Evolutionary conservation across 2,888 invertebrate species (phyloP), one percentile per base, ranked within the genome.

Genomic region (Ennomos quercinarius): DNA sequence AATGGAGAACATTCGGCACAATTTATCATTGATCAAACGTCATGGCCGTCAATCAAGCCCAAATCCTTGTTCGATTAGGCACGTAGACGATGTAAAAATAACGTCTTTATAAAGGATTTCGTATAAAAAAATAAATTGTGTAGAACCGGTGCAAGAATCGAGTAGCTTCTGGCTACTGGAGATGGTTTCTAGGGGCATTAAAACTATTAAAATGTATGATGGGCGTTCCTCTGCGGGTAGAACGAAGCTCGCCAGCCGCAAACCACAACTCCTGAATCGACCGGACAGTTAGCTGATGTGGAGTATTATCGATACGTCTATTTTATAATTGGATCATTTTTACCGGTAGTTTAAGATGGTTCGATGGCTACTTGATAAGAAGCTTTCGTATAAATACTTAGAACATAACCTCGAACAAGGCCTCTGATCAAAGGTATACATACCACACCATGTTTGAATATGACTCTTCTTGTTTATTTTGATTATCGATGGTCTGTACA

Each of bases 191-290:
- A 75, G 75, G 74, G 72, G 77, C 83, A 88, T 88, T 87, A 87
- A 84, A 87, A 87, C 88, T 87, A 89, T 90, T 89, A 89, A 90
- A 87, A 82, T 78, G 80, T 82, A 83, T 81, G 81, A 72, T 77
- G 77, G 85, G 84, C 80, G 83, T 78, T 77, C 74, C 81, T 64
- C 62, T 79, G 83, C 77, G 86, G 87, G 82, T 68, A 69, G 81
- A 82, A 84, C 83, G 84, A 82, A 84, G 81, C 82, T 82, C 74
- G 73, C 72, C 71, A 71, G 84, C 90, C 90, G 75, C 90, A 91
- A 87, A 90, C 91, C 91, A 84, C 91, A 91, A 89, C 88, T 91
- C 76, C 88, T 87, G 88, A 84, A 80, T 72, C 75, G 79, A 76
- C 81, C 72, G 81, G 80, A 83, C 81, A 79, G 81, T 83, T 83